A percentile compares a stretch with the other conserved stretches of the same genome.
Evolutionary conservation across 1,140 invertebrate species (phyloP).

Genomic region (Bombyx mori): DNA sequence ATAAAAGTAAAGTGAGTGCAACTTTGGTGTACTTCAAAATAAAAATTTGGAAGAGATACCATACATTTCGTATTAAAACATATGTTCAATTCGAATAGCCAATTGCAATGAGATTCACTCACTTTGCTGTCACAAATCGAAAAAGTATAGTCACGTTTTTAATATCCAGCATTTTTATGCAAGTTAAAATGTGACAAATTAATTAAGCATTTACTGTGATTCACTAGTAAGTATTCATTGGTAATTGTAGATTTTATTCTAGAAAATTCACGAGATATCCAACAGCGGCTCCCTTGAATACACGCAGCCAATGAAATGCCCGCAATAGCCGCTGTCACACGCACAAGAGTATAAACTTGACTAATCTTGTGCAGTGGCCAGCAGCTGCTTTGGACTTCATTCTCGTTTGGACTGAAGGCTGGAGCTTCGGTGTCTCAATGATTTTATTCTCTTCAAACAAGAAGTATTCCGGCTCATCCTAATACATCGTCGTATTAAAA

Average conservation of each 20-base stretch:
- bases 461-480: no score
- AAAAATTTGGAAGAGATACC: conserved; percentile 5
- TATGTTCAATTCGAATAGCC: not conserved
- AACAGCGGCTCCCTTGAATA: not conserved
- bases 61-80: not conserved
- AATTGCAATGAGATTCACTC: conserved; percentile 6
- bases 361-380: conserved; percentile 97
- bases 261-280: no score
- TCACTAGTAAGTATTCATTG: no score
- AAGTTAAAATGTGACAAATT: no score
- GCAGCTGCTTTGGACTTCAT: conserved; percentile 89
- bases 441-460: no score
- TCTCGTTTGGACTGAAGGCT: conserved; percentile 10
- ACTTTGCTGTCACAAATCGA: conserved; percentile 5
- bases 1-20: conserved; percentile 8
- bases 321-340: conserved; percentile 97
- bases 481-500: no score
- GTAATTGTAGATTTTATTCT: no score
- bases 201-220: no score
- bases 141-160: no score
- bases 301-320: conserved; percentile 72
- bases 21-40: not conserved
- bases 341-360: conserved; percentile 89
- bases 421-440: not conserved
- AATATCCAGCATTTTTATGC: no score